Evolutionary conservation across 2,797 vertebrate species (phyloP).

Genomic region (Enoplosus armatus): DNA sequence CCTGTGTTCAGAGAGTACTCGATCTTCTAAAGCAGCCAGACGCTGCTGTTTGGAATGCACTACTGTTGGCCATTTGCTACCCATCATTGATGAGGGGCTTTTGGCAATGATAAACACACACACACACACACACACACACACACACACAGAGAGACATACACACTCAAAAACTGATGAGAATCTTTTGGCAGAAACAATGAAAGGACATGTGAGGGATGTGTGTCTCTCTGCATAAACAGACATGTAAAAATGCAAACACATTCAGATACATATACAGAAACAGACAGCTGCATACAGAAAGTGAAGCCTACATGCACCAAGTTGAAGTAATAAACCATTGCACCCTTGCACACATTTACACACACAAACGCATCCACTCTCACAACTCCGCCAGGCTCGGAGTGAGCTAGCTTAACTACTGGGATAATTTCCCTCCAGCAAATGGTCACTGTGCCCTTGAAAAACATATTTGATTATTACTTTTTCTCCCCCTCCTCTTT

Average conservation of each 20-base stretch:
- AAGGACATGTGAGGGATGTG: constrained; percentile 65
- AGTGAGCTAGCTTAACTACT: constrained; percentile 85
- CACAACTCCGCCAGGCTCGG: constrained; percentile 77
- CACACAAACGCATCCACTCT: constrained; percentile 70
- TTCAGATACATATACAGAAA: constrained; percentile 28
- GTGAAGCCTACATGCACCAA: constrained; percentile 38
- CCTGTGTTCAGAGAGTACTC: constrained; percentile 77
- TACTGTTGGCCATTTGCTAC: constrained; percentile 79
- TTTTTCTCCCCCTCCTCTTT: constrained; percentile 84
- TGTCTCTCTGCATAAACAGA: constrained; percentile 53
- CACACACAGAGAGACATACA: constrained; percentile 19
- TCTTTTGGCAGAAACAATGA: constrained; percentile 53
- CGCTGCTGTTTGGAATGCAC: constrained; percentile 78
- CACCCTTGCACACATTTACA: constrained; percentile 54
- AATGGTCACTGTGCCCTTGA: constrained; percentile 90
- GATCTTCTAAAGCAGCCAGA: constrained; percentile 80
- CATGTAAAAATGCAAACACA: constrained; percentile 42
- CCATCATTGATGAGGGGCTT: constrained; percentile 81
- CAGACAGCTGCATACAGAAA: constrained; percentile 27
- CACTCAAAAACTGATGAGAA: constrained; percentile 40
- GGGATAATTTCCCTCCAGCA: constrained; percentile 86
- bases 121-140: constrained; percentile 22
- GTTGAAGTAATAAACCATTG: constrained; percentile 54
- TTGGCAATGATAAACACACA: constrained; percentile 76
- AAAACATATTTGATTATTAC: constrained; percentile 90